Percentiles rank a stretch among this genome's conserved stretches.
These are phyloP conservation scores for Xanthia togata DNA, from an alignment of 2,888 invertebrate species.

Conservation along the genomic window DNA sequence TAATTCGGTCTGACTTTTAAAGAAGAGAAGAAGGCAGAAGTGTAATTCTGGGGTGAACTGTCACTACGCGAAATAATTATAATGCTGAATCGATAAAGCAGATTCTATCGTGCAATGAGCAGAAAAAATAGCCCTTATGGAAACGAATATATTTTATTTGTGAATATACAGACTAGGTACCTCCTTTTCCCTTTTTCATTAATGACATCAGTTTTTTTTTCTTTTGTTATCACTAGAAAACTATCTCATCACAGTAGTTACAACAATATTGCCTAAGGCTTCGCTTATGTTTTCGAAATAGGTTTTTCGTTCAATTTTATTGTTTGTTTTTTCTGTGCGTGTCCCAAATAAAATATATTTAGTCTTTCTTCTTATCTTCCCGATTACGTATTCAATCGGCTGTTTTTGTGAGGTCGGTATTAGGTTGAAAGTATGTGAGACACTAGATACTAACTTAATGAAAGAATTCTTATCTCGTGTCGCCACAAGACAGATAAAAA, in stretches of 20 bases:
- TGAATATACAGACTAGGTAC: neutral
- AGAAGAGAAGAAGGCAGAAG: neutral
- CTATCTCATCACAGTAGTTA: neutral
- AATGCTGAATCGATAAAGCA: neutral
- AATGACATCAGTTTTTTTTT: neutral
- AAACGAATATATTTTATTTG: neutral
- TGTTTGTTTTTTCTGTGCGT: neutral
- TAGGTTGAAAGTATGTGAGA: neutral
- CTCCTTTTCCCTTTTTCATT: neutral
- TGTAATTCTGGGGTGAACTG: neutral
- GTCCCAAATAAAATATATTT: neutral
- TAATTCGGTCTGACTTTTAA: neutral
- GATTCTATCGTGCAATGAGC: neutral
- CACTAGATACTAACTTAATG: neutral
- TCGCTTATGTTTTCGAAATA: neutral
- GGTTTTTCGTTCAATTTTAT: neutral
- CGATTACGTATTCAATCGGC: neutral
- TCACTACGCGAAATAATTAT: neutral
- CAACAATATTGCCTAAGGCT: neutral
- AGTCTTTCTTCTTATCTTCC: neutral
- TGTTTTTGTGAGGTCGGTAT: neutral
- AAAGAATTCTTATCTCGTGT: neutral
- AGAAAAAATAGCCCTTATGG: neutral
- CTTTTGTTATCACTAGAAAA: neutral
- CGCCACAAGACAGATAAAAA: neutral